Evolutionary conservation across 2,113 vertebrate genomes (phyloP).

Genomic region (Galeopterus variegatus): DNA sequence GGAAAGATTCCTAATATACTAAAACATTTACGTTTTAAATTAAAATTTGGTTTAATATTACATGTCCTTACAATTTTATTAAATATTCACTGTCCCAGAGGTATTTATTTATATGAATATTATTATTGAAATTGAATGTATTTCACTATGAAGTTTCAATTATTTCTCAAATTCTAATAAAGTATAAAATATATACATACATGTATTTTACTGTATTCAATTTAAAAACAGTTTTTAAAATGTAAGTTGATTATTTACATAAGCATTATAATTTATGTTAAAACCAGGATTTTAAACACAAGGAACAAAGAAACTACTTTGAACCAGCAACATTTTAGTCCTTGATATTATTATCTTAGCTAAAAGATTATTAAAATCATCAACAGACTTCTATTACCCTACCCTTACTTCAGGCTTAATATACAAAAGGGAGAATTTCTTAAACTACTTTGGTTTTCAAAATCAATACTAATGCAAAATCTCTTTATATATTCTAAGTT

Average conservation of each 20-base stretch:
- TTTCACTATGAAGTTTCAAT: constrained; percentile 70
- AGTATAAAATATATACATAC: constrained; percentile 62
- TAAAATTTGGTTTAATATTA: constrained; percentile 72
- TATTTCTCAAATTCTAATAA: constrained; percentile 62
- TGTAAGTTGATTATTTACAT: constrained; percentile 69
- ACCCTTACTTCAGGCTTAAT: constrained; percentile 10
- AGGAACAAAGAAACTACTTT: constrained; percentile 70
- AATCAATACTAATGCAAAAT: constrained; percentile 49
- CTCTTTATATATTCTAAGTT: constrained; percentile 34
- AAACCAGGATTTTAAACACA: constrained; percentile 58
- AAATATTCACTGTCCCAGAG: constrained; percentile 54
- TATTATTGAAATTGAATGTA: constrained; percentile 71
- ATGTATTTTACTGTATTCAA: constrained; percentile 63
- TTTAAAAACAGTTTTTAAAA: constrained; percentile 58
- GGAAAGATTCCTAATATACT: constrained; percentile 68
- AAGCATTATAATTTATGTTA: constrained; percentile 61
- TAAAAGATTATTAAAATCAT: constrained; percentile 53
- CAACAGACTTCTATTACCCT: constrained; percentile 15
- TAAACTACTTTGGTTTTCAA: constrained; percentile 40
- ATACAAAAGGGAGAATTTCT: constrained; percentile 24
- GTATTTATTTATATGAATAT: constrained; percentile 68
- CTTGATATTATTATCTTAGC: constrained; percentile 52
- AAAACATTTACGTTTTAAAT: constrained; percentile 69
- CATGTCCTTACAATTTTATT: constrained; percentile 64
- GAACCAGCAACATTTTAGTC: constrained; percentile 52